Base-by-base conservation (phyloP, 2,888 invertebrate genomes). In the Hemaris fuciformis region DNA sequence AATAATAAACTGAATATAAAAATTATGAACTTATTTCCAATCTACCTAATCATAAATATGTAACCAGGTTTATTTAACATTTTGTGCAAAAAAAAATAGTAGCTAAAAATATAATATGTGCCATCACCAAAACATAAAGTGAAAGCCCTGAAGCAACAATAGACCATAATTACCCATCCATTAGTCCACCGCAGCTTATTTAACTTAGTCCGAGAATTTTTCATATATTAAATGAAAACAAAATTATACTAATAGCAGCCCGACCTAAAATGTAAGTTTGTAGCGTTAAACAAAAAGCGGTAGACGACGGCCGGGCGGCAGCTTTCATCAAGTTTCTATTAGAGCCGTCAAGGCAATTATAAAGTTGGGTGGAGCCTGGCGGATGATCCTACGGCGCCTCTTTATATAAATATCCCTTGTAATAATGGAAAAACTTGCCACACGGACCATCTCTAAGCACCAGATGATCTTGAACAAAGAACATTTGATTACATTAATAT, bases 281-380 rank as follows among this genome's bases (percentile, higher is more conserved):
- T 73, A 84, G 74, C 79, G 68, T 76, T 76, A 81, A 83, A 86
- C 86, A 86, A 87, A 87, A 83, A 83, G 84, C 80, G 77, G 80
- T 79, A 77, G 83, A 77, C 75, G 76, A 62, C 72, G 66, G 75
- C 62, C 72, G 68, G 62, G 75, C 75, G 89, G 88, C 87, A 87
- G 87, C 88, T 89, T 88, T 87, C 90, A 89, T 89, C 87, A 88
- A 89, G 86, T 89, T 89, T 88, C 84, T 83, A 89, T 91, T 90
- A 89, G 79, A 81, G 75, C 83, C 88, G 88, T 85, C 89, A 85
- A 91, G 86, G 83, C 89, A 91, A 91, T 92, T 91, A 92, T 80
- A 87, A 90, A 90, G 87, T 89, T 89, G 86, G 70, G 71, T 75
- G 77, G 76, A 73, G 78, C 77, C 64, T 53, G 65, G 72, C 75